Evolutionary conservation across 2,797 vertebrate genomes (phyloP), one percentile per base, ranked within the genome.

Genomic region (Mallotus villosus): DNA sequence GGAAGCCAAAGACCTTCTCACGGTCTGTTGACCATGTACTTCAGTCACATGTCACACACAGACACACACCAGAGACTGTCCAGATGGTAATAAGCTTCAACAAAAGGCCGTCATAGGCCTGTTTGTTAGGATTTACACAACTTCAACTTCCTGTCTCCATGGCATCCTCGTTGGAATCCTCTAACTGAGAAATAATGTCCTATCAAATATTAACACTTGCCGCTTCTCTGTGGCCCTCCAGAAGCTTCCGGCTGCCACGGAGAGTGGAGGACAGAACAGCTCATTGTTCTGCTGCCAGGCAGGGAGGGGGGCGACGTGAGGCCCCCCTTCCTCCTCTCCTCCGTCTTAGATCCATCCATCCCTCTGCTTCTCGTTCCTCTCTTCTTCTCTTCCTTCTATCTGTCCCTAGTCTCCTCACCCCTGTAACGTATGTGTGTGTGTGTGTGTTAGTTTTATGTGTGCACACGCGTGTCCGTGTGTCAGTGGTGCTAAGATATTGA

Each of bases 151-250:
- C 29, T 32, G 29, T 32, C 29, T 32, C 29, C 29, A 32, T 32
- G 29, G 29, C 29, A 32, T 32, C 29, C 29, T 32, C 29, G 29
- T 32, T 32, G 12, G 37, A 61, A 29, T 1, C 66, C 55, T 5
- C 11, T 16, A 51, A 53, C 74, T 2, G 2, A n/a, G 67, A n/a
- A n/a, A 72, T 27, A 67, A 75, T 67, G 71, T 62, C 74, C 76
- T 74, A 76, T 84, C 63, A 68, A 63, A 78, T 81, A 79, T 76
- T 75, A 81, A 83, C 71, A 57, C n/a, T 32, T 63, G 34, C 81
- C 57, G 16, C 63, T 75, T 75, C 74, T 65, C 65, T 63, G 1
- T 0, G 57, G 29, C 5, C 29, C 29, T 32, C 32, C 34, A 65
- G 72, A 62, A 27, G 51, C 29, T 55, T 70, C 74, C 29, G 2